A percentile compares a stretch with the other conserved stretches of the same genome.
phyloP scores from a whole-genome alignment of 2,113 vertebrate species.

The Myxocyprinus asiaticus region DNA sequence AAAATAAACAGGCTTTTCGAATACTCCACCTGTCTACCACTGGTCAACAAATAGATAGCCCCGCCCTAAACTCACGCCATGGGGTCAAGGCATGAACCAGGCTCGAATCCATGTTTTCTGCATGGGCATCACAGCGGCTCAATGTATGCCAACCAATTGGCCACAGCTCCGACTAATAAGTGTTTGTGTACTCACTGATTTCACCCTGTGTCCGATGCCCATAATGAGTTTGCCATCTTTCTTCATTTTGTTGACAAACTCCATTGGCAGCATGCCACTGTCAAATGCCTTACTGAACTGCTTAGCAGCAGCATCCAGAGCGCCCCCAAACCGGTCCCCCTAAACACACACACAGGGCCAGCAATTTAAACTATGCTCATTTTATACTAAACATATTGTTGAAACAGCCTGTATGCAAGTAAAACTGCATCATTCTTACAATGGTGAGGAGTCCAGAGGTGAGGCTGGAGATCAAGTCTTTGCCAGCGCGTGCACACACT shows the following conservation, averaged over 20 bases:
- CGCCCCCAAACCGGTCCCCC: conserved; percentile 96
- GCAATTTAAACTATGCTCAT: not conserved
- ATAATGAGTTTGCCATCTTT: conserved; percentile 97
- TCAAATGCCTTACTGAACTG: conserved; percentile 99
- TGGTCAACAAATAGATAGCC: too few species aligned
- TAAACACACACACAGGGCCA: conserved; percentile 53
- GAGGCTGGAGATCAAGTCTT: conserved; percentile 96
- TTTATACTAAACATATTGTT: not conserved
- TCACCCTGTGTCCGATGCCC: conserved; percentile 98
- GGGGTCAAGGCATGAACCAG: too few species aligned
- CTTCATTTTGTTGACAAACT: conserved; percentile 99
- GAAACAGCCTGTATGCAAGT: not conserved
- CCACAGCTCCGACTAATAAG: not conserved
- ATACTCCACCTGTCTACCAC: too few species aligned
- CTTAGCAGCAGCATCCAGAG: conserved; percentile 94
- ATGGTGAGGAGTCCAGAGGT: conserved; percentile 97
- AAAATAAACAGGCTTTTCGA: too few species aligned
- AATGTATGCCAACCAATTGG: too few species aligned
- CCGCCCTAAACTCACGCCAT: too few species aligned
- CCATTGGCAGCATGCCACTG: conserved; percentile 96
- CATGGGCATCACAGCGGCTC: too few species aligned
- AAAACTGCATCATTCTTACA: conserved; percentile 69
- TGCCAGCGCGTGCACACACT: conserved; percentile 94
- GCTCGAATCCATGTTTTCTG: too few species aligned
- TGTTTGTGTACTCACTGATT: conserved; percentile 81